Conservation (phyloP, 1,140 invertebrate species). For the Sycophaga agraensis region DNA sequence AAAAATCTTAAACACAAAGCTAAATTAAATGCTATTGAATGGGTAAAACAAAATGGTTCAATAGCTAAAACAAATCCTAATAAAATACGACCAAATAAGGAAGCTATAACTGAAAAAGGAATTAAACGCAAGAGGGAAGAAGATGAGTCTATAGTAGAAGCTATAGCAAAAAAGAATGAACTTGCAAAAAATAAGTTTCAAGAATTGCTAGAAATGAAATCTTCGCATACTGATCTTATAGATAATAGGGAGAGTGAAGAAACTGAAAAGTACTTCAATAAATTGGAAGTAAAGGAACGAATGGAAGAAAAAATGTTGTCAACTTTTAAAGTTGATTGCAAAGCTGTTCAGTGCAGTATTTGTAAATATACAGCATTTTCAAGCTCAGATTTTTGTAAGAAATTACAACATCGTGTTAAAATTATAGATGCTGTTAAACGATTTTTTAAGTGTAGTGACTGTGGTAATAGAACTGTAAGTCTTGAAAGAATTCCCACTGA, state of each 20-base stretch:
- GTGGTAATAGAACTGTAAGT: slow-evolving; percentile 77
- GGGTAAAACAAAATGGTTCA: slow-evolving; percentile 66
- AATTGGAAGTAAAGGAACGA: slow-evolving; percentile 84
- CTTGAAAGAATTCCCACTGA: slow-evolving; percentile 75
- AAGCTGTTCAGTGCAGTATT: slow-evolving; percentile 83
- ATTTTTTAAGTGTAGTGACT: slow-evolving; percentile 89
- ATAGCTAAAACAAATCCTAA: slow-evolving; percentile 71
- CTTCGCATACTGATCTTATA: slow-evolving; percentile 74
- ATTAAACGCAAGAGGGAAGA: slow-evolving; percentile 54
- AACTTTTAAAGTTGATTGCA: slow-evolving; percentile 80
- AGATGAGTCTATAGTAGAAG: slow-evolving; percentile 51
- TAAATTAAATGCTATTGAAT: slow-evolving; percentile 70
- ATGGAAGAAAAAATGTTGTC: slow-evolving; percentile 91
- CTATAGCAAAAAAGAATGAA: slow-evolving; percentile 46
- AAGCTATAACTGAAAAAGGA: slow-evolving; percentile 60
- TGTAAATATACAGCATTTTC: slow-evolving; percentile 90
- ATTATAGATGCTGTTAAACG: slow-evolving; percentile 78
- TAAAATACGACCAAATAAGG: slow-evolving; percentile 58
- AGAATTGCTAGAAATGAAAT: slow-evolving; percentile 77
- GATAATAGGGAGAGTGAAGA: slow-evolving; percentile 72
- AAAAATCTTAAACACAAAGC: slow-evolving; percentile 61
- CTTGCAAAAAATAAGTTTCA: slow-evolving; percentile 70
- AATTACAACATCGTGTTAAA: slow-evolving; percentile 76
- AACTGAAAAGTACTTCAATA: slow-evolving; percentile 84
- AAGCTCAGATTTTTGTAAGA: slow-evolving; percentile 80